A percentile compares a stretch with the other conserved stretches of the same genome.
phyloP scores from a whole-genome alignment of 2,113 vertebrate species.

The Pogonocichla stellata region DNA sequence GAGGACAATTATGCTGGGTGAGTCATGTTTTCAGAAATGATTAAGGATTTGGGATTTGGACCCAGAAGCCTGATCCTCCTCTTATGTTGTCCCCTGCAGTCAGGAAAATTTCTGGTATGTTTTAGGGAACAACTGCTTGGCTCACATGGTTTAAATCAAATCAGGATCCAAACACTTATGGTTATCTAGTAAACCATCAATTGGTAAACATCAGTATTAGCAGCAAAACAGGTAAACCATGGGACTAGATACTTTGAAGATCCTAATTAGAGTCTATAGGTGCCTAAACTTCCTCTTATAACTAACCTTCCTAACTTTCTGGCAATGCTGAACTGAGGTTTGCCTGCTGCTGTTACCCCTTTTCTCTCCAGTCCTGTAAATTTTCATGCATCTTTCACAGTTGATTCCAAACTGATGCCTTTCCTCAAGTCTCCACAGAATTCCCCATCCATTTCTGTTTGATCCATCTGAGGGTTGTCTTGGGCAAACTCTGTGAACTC shows the following conservation, averaged over 20 bases:
- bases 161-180: background rate
- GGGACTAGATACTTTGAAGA: background rate
- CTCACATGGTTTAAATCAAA: background rate
- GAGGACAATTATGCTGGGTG: background rate
- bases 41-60: background rate
- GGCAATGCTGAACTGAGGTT: background rate
- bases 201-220: background rate
- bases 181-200: background rate
- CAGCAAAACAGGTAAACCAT: background rate
- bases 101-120: background rate
- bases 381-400: background rate
- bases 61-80: background rate
- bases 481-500: background rate
- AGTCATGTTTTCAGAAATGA: background rate
- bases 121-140: background rate
- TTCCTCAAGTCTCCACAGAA: background rate
- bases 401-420: background rate
- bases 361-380: background rate
- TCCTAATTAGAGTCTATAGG: background rate
- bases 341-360: background rate
- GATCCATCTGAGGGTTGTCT: accelerated
- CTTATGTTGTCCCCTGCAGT: background rate
- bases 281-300: background rate
- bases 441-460: background rate
- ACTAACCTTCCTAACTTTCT: background rate